Base-by-base conservation (phyloP, 2,888 invertebrate species). In the Chrysina gloriosa region DNA sequence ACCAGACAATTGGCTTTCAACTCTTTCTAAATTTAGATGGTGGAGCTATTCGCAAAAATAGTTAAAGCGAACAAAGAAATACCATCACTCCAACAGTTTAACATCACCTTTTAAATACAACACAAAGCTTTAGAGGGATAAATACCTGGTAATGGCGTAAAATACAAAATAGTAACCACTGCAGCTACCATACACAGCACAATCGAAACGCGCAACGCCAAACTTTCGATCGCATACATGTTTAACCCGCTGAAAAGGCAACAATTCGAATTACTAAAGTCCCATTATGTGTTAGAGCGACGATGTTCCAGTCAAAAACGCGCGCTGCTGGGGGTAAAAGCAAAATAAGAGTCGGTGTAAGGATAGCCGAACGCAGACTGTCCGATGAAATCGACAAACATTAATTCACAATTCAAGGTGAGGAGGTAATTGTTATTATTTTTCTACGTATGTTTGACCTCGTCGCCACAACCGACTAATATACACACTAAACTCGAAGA, bases 81-180 rank as follows among this genome's bases (percentile, higher is more conserved):
- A n/a, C n/a, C n/a, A n/a, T n/a, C n/a, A n/a, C n/a, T n/a, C n/a
- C n/a, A n/a, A n/a, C n/a, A n/a, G n/a, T n/a, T n/a, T n/a, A n/a
- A n/a, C n/a, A n/a, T n/a, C n/a, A n/a, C n/a, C n/a, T n/a, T n/a
- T n/a, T n/a, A n/a, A n/a, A n/a, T n/a, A n/a, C n/a, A n/a, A n/a
- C n/a, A n/a, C 21, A 39, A 47, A 14, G 16, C n/a, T 19, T 19
- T 47, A 5, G 5, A 31, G 23, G 36, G 31, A 29, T 5, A 50
- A 42, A 56, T 66, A 91, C 91, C 90, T 85, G 91, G 91, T 84
- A 90, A 85, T 19, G 92, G 91, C 50, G 91, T 90, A 70, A 90
- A 86, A 80, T 91, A 89, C 72, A 92, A 88, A 71, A 92, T 88
- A 61, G 91, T 87, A 52, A 90, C 84, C 68, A 91, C 91, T 75